Base-by-base conservation (phyloP, 1,140 invertebrate species). In the Platyscapa corneri region DNA sequence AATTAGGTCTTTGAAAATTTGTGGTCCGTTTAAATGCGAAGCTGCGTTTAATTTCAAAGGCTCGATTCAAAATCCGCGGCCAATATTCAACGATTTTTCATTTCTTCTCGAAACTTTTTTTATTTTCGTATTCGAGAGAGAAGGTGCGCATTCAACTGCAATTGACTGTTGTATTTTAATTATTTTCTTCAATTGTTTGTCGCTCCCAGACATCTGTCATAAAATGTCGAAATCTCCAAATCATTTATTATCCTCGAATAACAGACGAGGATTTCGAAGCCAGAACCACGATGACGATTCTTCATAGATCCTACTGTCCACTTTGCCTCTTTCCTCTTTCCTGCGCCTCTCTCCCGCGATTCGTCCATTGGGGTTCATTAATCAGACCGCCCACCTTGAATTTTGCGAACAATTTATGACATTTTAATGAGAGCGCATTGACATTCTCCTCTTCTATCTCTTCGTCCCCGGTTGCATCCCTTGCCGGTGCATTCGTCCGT, bases 181-280 rank as follows among this genome's bases (percentile, higher is more conserved):
- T 60, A 78, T 60, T 42, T 42, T 20, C 20, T n/a, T 3, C 34
- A 34, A 75, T 77, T 79, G 18, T 79, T 83, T 49, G 46, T 16
- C 72, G 32, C 30, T 75, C 42, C n/a, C 42, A 77, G 32, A 64
- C 39, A 75, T 75, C 37, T 37, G 34, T 42, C 32, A 67, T 77
- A 65, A 64, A 83, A 83, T 39, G 30, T 65, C n/a, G n/a, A n/a
- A 65, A 84, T 84, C 42, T 27, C 60, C 39, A 42, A 70, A 32
- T 84, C 82, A 78, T 84, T 78, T 78, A 84, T 78, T 46, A 64
- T 76, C n/a, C 74, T 30, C n/a, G 64, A 76, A 65, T 76, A 65
- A 23, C 39, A 74, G 32, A 83, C 30, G 53, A 30, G 64, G 23
- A 83, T 87, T 75, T 72, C 32, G 23, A 72, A 72, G 39, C 56